phyloP scores from a whole-genome alignment of 2,888 invertebrate species.

The Catocala sponsa region DNA sequence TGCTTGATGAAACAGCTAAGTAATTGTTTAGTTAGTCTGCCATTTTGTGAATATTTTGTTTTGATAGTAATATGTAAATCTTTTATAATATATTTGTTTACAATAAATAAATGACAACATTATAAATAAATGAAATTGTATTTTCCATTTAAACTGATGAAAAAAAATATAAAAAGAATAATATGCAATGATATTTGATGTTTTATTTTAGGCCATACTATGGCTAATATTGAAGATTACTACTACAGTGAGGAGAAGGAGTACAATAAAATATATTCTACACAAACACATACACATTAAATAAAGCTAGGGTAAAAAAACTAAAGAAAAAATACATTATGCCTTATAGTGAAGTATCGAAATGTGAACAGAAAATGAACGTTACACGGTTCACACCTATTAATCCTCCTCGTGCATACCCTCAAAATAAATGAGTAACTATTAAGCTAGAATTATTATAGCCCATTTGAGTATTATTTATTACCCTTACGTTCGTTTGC shows the following conservation, averaged over 20 bases:
- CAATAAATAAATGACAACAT: slow-evolving; percentile 88
- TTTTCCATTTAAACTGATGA: slow-evolving; percentile 88
- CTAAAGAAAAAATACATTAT: too few species aligned
- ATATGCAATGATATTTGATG: slow-evolving; percentile 85
- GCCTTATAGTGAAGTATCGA: too few species aligned
- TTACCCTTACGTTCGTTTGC: too few species aligned
- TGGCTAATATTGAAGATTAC: background rate
- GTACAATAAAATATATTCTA: too few species aligned
- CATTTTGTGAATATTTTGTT: slow-evolving; percentile 89
- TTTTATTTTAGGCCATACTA: slow-evolving; percentile 68
- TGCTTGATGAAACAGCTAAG: slow-evolving; percentile 85
- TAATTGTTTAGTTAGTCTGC: slow-evolving; percentile 88
- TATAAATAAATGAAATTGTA: slow-evolving; percentile 88
- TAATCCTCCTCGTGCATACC: too few species aligned
- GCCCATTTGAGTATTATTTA: too few species aligned
- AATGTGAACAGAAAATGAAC: too few species aligned
- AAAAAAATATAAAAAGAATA: slow-evolving; percentile 88
- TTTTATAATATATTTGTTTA: slow-evolving; percentile 89
- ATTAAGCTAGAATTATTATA: too few species aligned
- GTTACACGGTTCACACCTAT: too few species aligned
- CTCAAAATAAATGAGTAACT: too few species aligned
- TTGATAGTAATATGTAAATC: slow-evolving; percentile 89
- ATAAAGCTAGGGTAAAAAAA: too few species aligned
- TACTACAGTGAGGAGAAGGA: background rate
- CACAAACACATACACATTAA: too few species aligned